Conservation (phyloP, 2,113 vertebrate species). For the Ceuthmochares aereus region DNA sequence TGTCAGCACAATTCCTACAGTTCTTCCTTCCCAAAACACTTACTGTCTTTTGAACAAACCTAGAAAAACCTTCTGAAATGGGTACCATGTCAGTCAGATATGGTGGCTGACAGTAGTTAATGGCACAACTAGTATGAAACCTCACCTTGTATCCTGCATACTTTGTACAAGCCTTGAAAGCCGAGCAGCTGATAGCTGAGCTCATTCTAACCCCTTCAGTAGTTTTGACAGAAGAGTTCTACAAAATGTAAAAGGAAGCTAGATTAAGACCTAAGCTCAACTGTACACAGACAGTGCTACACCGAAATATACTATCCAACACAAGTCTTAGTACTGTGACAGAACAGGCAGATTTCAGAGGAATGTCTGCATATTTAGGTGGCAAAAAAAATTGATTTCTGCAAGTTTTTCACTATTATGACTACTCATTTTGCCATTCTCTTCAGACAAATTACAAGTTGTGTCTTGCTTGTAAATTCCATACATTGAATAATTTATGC, state of each 20-base stretch:
- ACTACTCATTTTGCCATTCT: neutral
- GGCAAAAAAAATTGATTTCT: neutral
- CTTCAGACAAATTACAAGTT: neutral
- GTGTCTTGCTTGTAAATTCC: neutral
- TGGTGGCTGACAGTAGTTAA: neutral
- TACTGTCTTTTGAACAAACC: neutral
- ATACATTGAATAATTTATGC: neutral
- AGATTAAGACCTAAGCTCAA: neutral
- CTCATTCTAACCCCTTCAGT: neutral
- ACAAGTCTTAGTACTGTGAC: neutral
- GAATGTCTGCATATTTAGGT: neutral
- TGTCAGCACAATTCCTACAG: neutral
- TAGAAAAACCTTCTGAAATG: neutral
- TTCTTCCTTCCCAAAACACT: neutral
- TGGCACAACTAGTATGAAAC: neutral
- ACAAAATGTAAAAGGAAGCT: neutral
- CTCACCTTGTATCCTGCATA: neutral
- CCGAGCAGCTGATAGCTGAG: neutral
- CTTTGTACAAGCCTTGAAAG: neutral
- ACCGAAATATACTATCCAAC: neutral
- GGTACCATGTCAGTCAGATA: accelerated
- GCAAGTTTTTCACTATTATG: neutral
- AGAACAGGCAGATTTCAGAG: neutral
- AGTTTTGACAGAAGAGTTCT: neutral
- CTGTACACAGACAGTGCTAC: neutral